Conservation (phyloP, 2,113 vertebrate species). For the Microcebus tavaratra region DNA sequence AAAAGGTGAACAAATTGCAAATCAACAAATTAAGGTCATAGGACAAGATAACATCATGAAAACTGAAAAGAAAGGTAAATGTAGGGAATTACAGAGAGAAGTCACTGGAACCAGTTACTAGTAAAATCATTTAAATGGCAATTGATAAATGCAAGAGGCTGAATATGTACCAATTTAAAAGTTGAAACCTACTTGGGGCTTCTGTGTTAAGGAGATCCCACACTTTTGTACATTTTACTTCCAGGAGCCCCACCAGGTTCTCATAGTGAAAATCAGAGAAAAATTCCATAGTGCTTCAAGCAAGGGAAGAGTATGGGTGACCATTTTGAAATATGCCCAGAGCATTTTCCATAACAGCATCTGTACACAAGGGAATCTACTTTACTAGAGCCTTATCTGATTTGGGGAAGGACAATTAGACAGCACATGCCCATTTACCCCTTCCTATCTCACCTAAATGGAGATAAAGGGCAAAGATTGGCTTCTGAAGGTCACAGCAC, state of each 20-base stretch:
- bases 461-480: neutral
- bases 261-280: neutral
- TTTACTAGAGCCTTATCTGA: neutral
- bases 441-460: neutral
- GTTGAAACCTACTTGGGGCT: neutral
- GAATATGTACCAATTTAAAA: neutral
- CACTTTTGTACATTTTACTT: neutral
- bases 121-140: neutral
- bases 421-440: neutral
- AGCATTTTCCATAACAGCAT: neutral
- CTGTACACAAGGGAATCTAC: neutral
- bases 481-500: neutral
- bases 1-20: neutral
- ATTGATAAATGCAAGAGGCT: neutral
- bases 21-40: neutral
- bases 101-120: neutral
- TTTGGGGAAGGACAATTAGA: neutral
- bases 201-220: neutral
- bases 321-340: neutral
- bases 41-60: neutral
- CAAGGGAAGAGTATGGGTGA: neutral
- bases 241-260: neutral
- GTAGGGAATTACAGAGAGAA: neutral
- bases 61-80: neutral
- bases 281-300: neutral